Evolutionary conservation across 2,797 vertebrate genomes (phyloP).

Genomic region (Microcaecilia unicolor): DNA sequence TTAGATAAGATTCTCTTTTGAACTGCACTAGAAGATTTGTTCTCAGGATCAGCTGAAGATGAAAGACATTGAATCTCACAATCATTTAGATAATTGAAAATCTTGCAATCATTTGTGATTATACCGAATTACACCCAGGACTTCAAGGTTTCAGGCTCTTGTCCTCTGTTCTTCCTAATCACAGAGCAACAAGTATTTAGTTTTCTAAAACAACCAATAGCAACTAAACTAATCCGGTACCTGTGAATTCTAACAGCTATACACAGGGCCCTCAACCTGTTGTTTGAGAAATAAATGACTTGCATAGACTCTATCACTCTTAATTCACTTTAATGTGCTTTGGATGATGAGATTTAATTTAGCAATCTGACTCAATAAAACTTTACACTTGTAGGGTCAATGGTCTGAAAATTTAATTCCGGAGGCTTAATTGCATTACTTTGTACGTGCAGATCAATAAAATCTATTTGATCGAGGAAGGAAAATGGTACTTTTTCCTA

Average conservation of each 20-base stretch:
- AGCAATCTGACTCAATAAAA: conserved; percentile 78
- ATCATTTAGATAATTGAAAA: not conserved
- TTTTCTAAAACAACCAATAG: conserved; percentile 3
- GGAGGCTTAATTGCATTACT: conserved; percentile 79
- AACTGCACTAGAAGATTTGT: too few species aligned
- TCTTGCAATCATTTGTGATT: conserved; percentile 19
- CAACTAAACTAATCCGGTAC: not conserved
- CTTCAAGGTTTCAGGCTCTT: conserved; percentile 1
- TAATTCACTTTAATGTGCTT: conserved; percentile 63
- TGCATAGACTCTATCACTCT: conserved; percentile 42
- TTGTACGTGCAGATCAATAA: conserved; percentile 72
- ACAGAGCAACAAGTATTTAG: not conserved
- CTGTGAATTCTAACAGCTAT: conserved; percentile 25
- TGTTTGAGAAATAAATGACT: conserved; percentile 46
- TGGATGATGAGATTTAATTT: conserved; percentile 72
- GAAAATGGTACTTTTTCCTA: conserved; percentile 38
- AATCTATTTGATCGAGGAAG: conserved; percentile 67
- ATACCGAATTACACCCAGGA: conserved; percentile 11
- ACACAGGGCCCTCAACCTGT: conserved; percentile 13
- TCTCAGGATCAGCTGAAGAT: not conserved
- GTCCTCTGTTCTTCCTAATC: conserved; percentile 9
- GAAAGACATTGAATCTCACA: not conserved
- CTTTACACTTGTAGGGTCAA: conserved; percentile 75
- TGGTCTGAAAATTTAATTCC: conserved; percentile 80
- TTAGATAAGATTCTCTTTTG: too few species aligned